Conservation (phyloP, 2,888 invertebrate genomes). For the Nebria brevicollis region DNA sequence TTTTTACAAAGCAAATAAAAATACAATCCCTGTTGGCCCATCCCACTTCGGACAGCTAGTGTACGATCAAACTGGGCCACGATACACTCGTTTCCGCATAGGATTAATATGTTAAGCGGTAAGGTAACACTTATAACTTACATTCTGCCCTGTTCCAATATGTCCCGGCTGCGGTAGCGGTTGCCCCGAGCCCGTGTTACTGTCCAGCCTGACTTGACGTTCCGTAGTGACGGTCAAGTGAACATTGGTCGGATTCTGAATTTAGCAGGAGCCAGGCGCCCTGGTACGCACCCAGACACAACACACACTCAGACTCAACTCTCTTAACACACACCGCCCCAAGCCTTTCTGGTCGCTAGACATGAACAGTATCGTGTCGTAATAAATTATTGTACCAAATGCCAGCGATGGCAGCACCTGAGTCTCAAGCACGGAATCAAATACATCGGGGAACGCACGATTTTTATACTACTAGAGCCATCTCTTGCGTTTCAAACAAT, state of each 20-base stretch:
- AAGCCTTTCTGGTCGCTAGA: conserved; percentile 60
- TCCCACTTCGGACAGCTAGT: conserved; percentile 48
- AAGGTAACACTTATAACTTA: conserved; percentile 55
- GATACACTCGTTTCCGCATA: conserved; percentile 28
- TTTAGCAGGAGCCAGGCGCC: conserved; percentile 59
- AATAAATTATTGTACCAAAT: conserved; percentile 51
- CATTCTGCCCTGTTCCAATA: conserved; percentile 62
- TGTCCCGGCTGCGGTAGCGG: conserved; percentile 62
- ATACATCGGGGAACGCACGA: not conserved
- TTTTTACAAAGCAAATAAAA: conserved; percentile 41
- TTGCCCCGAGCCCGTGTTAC: conserved; percentile 61
- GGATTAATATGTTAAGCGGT: conserved; percentile 24
- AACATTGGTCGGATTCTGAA: conserved; percentile 61
- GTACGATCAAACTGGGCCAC: conserved; percentile 45
- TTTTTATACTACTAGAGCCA: not conserved
- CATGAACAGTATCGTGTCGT: conserved; percentile 58
- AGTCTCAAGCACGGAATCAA: not conserved
- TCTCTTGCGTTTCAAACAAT: not conserved
- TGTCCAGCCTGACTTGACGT: conserved; percentile 60
- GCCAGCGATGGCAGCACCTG: conserved; percentile 30
- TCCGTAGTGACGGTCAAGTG: conserved; percentile 62
- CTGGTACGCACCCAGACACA: conserved; percentile 61
- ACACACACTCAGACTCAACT: conserved; percentile 60
- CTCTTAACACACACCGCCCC: conserved; percentile 58
- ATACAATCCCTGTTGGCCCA: conserved; percentile 49